Evolutionary conservation across 1,140 invertebrate genomes (phyloP).

Genomic region (Heliothis subflexa): DNA sequence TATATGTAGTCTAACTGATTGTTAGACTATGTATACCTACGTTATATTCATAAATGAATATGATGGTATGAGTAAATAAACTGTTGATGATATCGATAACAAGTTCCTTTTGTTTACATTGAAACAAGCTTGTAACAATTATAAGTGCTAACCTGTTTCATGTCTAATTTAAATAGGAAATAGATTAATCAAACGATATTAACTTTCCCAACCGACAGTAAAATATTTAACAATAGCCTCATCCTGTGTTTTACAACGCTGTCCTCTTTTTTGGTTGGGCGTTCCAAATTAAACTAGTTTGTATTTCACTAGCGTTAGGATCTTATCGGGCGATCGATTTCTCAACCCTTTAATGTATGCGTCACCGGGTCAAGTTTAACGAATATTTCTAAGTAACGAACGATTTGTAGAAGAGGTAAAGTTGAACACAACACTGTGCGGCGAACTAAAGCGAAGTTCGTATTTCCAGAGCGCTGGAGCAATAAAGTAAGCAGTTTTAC

Average conservation of each 20-base stretch:
- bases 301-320: constrained; percentile 69
- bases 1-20: no score
- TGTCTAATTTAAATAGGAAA: constrained; percentile 78
- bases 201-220: constrained; percentile 72
- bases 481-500: constrained; percentile 71
- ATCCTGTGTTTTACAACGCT: constrained; percentile 70
- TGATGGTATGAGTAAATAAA: not conserved
- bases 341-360: constrained; percentile 77
- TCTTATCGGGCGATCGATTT: constrained; percentile 78
- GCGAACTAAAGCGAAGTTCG: constrained; percentile 55
- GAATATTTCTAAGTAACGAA: constrained; percentile 63
- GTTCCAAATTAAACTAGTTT: constrained; percentile 76
- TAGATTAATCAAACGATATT: constrained; percentile 79
- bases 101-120: constrained; percentile 62
- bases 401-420: constrained; percentile 53
- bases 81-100: constrained; percentile 14
- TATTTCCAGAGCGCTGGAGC: constrained; percentile 61
- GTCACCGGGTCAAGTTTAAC: constrained; percentile 65
- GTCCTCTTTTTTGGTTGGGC: constrained; percentile 66
- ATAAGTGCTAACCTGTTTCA: constrained; percentile 69
- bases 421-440: constrained; percentile 52
- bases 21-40: no score
- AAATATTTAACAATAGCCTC: constrained; percentile 77
- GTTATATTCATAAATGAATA: not conserved
- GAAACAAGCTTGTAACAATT: constrained; percentile 71